Percentiles rank a stretch among this genome's conserved stretches.
Conservation (phyloP, 2,113 vertebrate species). For the Coregonus clupeaformis region DNA sequence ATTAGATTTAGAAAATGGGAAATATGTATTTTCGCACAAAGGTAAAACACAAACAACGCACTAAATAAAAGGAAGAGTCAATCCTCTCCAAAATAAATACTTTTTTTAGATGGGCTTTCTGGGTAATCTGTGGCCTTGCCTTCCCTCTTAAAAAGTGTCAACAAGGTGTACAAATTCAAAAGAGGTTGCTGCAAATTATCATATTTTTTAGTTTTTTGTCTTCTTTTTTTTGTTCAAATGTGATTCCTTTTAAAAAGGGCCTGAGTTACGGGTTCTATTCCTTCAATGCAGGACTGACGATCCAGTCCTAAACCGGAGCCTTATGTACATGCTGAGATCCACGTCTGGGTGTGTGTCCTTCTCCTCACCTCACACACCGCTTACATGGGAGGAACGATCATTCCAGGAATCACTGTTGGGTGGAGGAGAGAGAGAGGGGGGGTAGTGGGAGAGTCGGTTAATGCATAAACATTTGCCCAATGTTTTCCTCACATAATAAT, state of each 20-base stretch:
- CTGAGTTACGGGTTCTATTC: slow-evolving; percentile 95
- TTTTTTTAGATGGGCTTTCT: slow-evolving; percentile 57
- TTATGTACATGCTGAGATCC: slow-evolving; percentile 73
- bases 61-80: slow-evolving; percentile 42
- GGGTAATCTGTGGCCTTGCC: slow-evolving; percentile 77
- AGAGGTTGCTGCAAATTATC: slow-evolving; percentile 48
- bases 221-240: slow-evolving; percentile 57
- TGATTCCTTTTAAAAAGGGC: slow-evolving; percentile 93
- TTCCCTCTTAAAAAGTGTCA: slow-evolving; percentile 72
- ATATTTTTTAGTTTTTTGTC: slow-evolving; percentile 30
- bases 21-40: slow-evolving; percentile 68
- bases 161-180: slow-evolving; percentile 73
- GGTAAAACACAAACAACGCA: slow-evolving; percentile 57
- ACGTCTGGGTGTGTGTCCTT: slow-evolving; percentile 76
- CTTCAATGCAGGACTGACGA: slow-evolving; percentile 74
- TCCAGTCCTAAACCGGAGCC: slow-evolving; percentile 83
- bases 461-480: slow-evolving; percentile 27
- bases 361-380: slow-evolving; percentile 76
- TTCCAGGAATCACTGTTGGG: slow-evolving; percentile 89
- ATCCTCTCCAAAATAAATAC: slow-evolving; percentile 74
- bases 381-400: slow-evolving; percentile 98
- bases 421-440: slow-evolving; percentile 42
- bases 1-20: slow-evolving; percentile 78
- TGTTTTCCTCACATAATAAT: slow-evolving; percentile 51
- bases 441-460: slow-evolving; percentile 7